Conservation (phyloP, 1,140 invertebrate species). For the Mactra quadrangularis region DNA sequence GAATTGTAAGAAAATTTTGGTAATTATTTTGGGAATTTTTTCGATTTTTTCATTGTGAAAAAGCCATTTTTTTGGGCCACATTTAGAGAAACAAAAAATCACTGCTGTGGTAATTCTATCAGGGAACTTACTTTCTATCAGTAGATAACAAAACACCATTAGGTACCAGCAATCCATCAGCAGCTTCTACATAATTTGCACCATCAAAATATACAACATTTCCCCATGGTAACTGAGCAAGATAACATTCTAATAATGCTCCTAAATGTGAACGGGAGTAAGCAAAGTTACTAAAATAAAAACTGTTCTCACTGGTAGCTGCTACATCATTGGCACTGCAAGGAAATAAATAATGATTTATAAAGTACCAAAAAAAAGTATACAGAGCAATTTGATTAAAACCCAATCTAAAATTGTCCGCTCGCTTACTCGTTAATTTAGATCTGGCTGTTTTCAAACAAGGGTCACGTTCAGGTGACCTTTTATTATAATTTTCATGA, state of each 20-base stretch:
- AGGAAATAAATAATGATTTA: slow-evolving; percentile 10
- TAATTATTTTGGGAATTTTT: too few species aligned
- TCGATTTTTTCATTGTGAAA: too few species aligned
- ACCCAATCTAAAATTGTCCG: too few species aligned
- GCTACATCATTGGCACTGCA: slow-evolving; percentile 72
- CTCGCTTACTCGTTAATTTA: too few species aligned
- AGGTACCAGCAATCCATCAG: slow-evolving; percentile 62
- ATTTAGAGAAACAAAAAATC: too few species aligned
- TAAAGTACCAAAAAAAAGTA: not conserved
- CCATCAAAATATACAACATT: slow-evolving; percentile 69
- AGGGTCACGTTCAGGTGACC: too few species aligned
- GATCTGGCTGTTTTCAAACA: too few species aligned
- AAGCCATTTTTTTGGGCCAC: too few species aligned
- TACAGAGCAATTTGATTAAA: too few species aligned
- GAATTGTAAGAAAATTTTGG: too few species aligned
- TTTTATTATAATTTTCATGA: too few species aligned
- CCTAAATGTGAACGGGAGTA: not conserved
- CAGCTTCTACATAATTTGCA: slow-evolving; percentile 56
- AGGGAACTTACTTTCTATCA: slow-evolving; percentile 69
- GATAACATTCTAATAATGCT: slow-evolving; percentile 33
- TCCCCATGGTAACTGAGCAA: slow-evolving; percentile 55
- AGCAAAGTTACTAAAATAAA: slow-evolving; percentile 73
- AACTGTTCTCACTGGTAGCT: slow-evolving; percentile 70
- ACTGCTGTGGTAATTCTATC: too few species aligned
- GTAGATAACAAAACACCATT: slow-evolving; percentile 71